Conservation (phyloP, 2,113 vertebrate genomes). For the Dissostichus mawsoni region DNA sequence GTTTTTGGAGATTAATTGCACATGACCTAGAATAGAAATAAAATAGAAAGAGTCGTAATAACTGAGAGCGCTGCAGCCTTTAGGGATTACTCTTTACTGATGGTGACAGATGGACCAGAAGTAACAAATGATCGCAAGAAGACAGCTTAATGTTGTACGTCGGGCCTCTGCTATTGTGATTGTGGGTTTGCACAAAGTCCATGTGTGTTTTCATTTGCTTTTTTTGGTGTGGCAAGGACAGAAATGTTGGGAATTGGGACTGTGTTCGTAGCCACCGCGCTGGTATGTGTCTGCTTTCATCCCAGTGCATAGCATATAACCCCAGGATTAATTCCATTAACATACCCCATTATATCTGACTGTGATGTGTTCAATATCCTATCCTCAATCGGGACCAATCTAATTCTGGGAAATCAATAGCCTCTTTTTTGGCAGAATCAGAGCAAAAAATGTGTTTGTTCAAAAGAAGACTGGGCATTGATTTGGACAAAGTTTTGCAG, state of each 20-base stretch:
- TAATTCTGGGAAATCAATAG: conserved; percentile 9
- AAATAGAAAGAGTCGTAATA: conserved; percentile 57
- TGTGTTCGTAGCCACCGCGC: background rate
- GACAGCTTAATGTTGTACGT: conserved; percentile 17
- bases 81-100: conserved; percentile 45
- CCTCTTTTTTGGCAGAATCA: conserved; percentile 1
- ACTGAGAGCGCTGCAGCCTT: conserved; percentile 39
- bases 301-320: background rate
- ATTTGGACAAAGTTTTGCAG: background rate
- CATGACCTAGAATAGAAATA: conserved; percentile 65
- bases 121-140: conserved; percentile 23
- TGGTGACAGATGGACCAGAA: conserved; percentile 46
- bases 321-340: background rate
- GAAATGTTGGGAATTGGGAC: background rate
- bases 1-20: conserved; percentile 48
- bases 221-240: conserved; percentile 11
- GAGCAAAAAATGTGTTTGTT: background rate
- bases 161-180: conserved; percentile 34
- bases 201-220: conserved; percentile 23
- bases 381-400: background rate
- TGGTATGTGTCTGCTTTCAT: conserved; percentile 33
- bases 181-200: conserved; percentile 22
- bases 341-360: conserved; percentile 6
- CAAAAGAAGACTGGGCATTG: background rate
- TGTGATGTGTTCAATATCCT: background rate